phyloP scores from a whole-genome alignment of 2,888 invertebrate genomes.

The Drosophila lacicola region DNA sequence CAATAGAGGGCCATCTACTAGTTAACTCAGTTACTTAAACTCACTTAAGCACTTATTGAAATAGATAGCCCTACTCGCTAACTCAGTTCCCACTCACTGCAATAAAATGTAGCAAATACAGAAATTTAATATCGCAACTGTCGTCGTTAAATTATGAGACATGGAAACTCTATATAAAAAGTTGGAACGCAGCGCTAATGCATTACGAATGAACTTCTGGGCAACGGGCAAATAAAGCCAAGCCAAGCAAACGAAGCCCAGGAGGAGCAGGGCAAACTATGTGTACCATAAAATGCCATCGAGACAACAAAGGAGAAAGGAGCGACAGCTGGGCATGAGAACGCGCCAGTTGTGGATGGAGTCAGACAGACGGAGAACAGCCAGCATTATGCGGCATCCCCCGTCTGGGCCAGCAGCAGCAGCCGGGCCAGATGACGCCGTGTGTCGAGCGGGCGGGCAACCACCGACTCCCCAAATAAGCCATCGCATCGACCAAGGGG shows the following conservation, averaged over 20 bases:
- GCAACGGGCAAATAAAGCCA: constrained; percentile 53
- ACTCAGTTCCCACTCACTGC: constrained; percentile 2
- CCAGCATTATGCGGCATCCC: constrained; percentile 62
- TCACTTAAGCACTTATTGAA: constrained; percentile 1
- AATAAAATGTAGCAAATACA: constrained; percentile 31
- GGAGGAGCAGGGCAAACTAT: constrained; percentile 32
- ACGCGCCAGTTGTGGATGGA: constrained; percentile 55
- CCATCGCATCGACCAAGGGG: constrained; percentile 28
- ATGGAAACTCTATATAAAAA: constrained; percentile 12
- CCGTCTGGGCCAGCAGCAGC: constrained; percentile 41
- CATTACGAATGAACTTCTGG: constrained; percentile 64
- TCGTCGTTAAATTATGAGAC: constrained; percentile 8
- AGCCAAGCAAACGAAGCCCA: constrained; percentile 3
- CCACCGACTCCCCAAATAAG: constrained; percentile 39
- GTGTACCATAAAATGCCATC: constrained; percentile 54
- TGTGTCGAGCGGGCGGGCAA: constrained; percentile 13
- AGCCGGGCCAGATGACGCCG: constrained; percentile 14
- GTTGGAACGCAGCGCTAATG: constrained; percentile 43
- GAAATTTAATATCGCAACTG: constrained; percentile 42
- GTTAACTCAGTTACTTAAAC: not conserved
- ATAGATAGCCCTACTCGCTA: not conserved
- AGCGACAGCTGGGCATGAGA: constrained; percentile 25
- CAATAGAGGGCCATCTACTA: not conserved
- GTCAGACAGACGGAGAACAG: constrained; percentile 56
- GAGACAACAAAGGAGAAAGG: constrained; percentile 73